These are phyloP conservation scores for Thripadectes ignobilis DNA, from an alignment of 2,797 vertebrate genomes.

Conservation along the genomic window DNA sequence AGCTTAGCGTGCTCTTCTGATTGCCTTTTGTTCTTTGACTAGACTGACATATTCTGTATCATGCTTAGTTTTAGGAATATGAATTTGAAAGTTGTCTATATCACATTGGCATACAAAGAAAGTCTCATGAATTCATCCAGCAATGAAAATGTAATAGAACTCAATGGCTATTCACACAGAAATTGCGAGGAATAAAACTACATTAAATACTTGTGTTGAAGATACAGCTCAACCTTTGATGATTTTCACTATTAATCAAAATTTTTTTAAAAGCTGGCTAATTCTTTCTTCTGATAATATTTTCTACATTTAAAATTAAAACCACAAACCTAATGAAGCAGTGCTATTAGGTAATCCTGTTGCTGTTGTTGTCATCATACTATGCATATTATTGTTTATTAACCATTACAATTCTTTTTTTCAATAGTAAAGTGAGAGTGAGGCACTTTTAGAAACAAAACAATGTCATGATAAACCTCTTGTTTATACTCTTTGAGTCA, in stretches of 20 bases:
- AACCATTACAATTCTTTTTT: neutral
- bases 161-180: neutral
- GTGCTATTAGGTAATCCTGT: neutral
- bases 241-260: neutral
- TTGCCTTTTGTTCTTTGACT: neutral
- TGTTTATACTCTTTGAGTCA: neutral
- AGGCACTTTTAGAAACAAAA: neutral
- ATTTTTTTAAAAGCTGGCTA: neutral
- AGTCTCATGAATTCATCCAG: neutral
- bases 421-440: neutral
- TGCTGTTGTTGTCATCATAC: neutral
- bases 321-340: neutral
- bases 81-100: neutral
- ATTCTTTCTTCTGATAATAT: neutral
- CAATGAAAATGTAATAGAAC: neutral
- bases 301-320: neutral
- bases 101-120: rapidly evolving
- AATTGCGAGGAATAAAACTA: neutral
- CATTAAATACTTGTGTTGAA: neutral
- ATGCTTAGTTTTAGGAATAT: neutral
- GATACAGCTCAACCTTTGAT: neutral
- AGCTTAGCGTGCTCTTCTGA: neutral
- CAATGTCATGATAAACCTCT: neutral
- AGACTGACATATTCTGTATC: neutral
- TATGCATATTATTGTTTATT: neutral